Base-by-base conservation (phyloP, 2,888 invertebrate species). In the Diarsia mendica region DNA sequence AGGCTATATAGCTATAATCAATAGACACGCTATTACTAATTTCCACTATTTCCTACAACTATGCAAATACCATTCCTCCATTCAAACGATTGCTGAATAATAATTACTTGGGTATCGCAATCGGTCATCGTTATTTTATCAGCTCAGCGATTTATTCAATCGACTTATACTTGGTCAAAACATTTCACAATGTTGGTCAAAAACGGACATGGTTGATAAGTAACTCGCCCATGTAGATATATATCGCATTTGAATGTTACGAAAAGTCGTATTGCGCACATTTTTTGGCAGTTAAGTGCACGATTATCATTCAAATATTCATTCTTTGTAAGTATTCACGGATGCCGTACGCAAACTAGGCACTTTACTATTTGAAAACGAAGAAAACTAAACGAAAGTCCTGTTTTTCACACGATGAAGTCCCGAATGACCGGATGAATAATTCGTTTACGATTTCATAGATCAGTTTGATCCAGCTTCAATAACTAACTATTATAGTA, bases 121-220 rank as follows among this genome's bases (percentile, higher is more conserved):
- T 82, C 80, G 80, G 60, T 78, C 82, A 79, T 75, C 67, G 79
- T 60, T 69, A 75, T 66, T 78, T 84, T 82, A 87, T 87, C 87
- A 79, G 63, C 55, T 78, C 33, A 51, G 68, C 67, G 80, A 84
- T 85, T 83, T 87, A 87, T 87, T 88, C 87, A 90, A 88, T 90
- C 90, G 87, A 89, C 88, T 87, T 84, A 72, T 81, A 77, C 76
- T 82, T 86, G 79, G 86, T 87, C 85, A 79, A 83, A 87, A 83
- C 72, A 89, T 91, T 92, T 87, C 91, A 87, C 89, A 91, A 92
- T 89, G 83, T 86, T 87, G 80, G 84, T 84, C 86, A 85, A 90
- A 90, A 88, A 87, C 77, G 84, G 76, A 86, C 80, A 82, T 82
- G 84, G 79, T 79, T 89, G 88, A 85, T 88, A 85, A 84, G 74